Evolutionary conservation across 2,113 vertebrate genomes (phyloP), one percentile per base, ranked within the genome.

Genomic region (Daphoenositta chrysoptera): DNA sequence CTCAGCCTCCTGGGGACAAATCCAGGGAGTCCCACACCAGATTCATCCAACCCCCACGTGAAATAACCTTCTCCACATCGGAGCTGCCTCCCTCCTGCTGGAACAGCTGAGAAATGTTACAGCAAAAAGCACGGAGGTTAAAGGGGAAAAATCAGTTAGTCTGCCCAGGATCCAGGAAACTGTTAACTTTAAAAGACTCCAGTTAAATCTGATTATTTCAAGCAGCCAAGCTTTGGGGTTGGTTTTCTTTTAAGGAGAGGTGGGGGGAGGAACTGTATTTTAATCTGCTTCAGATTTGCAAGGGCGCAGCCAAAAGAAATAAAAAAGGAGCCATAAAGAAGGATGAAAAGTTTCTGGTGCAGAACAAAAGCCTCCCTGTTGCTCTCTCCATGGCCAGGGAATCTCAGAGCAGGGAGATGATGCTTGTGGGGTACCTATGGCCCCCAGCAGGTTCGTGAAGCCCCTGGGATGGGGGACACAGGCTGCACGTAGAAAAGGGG

Each of bases 111-210:
- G 84, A 78, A 79, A 87, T 0, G 18, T 88, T 61, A 83, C 2
- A 13, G 79, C 45, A 53, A 83, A 53, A 85, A 51, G 2, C 37
- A 53, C 0, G 0, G 68, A 86, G 68, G 45, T 47, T 72, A 69
- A 53, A 58, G 60, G 75, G n/a, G 51, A 64, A 82, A 72, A 84
- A 39, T 44, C 54, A 81, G 57, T 42, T n/a, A 18, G 57, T 50
- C 90, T 92, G 79, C 80, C 37, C 33, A 70, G 57, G 85, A 93
- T 95, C 69, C 94, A 95, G 94, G 96, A 95, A 96, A 95, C 92
- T 56, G 90, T 96, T 95, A 93, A 95, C 73, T 95, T 78, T 50
- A 51, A 78, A 71, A 77, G 84, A 10, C 88, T 93, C 54, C 87
- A 80, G 27, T 88, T 85, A 83, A 92, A 90, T 28, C n/a, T 22